Evolutionary conservation across 2,797 vertebrate genomes (phyloP).

Genomic region (Rhinoraja longicauda): DNA sequence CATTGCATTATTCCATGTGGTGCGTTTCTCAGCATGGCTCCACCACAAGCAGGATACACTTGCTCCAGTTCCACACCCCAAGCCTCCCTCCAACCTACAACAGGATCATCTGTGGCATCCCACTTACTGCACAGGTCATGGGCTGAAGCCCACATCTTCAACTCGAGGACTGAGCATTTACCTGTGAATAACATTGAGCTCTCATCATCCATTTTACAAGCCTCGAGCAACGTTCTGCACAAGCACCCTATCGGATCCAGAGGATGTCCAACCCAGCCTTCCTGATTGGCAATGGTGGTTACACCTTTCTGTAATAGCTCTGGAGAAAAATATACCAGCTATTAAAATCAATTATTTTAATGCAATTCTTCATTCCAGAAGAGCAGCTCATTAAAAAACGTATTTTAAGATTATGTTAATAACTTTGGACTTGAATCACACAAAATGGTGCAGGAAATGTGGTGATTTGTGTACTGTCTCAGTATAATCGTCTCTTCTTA

Average conservation of each 20-base stretch:
- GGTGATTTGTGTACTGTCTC: too few species aligned
- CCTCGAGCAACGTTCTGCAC: slow-evolving; percentile 56
- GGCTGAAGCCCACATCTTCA: neutral
- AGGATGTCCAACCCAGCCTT: slow-evolving; percentile 61
- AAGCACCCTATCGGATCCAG: slow-evolving; percentile 60
- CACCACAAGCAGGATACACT: neutral
- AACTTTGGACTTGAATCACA: too few species aligned
- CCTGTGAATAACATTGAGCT: slow-evolving; percentile 50
- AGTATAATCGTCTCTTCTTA: too few species aligned
- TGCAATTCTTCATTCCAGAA: too few species aligned
- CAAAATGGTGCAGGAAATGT: too few species aligned
- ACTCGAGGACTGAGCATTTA: slow-evolving; percentile 40
- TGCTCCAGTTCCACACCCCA: too few species aligned
- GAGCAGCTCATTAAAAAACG: too few species aligned
- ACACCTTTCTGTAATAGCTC: slow-evolving; percentile 55
- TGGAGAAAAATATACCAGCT: slow-evolving; percentile 38
- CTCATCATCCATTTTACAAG: slow-evolving; percentile 54
- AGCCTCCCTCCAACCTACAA: too few species aligned
- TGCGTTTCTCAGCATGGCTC: neutral
- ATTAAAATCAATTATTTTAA: neutral
- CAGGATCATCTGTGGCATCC: neutral
- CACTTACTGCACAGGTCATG: neutral
- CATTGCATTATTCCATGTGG: neutral
- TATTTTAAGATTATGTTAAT: too few species aligned
- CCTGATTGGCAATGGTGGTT: slow-evolving; percentile 51